Base-by-base conservation (phyloP, 2,113 vertebrate species). In the Pelodiscus sinensis region DNA sequence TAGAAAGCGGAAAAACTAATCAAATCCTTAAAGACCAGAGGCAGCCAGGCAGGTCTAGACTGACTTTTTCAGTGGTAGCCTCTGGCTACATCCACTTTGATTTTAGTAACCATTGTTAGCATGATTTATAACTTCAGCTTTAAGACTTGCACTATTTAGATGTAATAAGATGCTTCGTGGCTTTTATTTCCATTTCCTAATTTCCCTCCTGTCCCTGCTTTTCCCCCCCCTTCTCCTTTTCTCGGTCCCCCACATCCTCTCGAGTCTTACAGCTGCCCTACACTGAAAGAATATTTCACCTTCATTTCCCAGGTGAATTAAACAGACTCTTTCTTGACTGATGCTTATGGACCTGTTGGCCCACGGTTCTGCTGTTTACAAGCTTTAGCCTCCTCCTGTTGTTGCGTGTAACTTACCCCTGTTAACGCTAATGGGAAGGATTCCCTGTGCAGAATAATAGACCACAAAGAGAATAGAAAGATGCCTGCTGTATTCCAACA, bases 1-100 rank as follows among this genome's bases (percentile, higher is more conserved):
- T 95, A 97, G 92, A 97, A 91, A 94, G 96, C 71, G 79, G 95
- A 96, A 97, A 97, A 97, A 96, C 92, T 93, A 97, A 97, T 97
- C 96, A 95, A 95, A 96, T 97, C 94, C 95, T 97, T 96, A 96
- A 97, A 97, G 95, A 97, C 94, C 89, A 92, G 90, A 95, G 92
- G 95, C 97, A 96, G 93, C 38, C 86, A 97, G 95, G 92, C 96
- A 96, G 96, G 87, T 92, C 94, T 94, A 75, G 90, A 38, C 90
- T 95, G 97, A 92, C 94, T 96, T 96, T 94, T 97, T 96, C 86
- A 97, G 52, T 85, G 75, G 80, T 96, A 93, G 90, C 91, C 94
- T 96, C 89, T 95, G 91, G 95, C 94, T 95, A 77, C 92, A 90
- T 90, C 81, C 95, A 91, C 95, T 97, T 96, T 96, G 94, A 97